Conservation (phyloP, 2,888 invertebrate species). For the Acanthosepion pharaonis region DNA sequence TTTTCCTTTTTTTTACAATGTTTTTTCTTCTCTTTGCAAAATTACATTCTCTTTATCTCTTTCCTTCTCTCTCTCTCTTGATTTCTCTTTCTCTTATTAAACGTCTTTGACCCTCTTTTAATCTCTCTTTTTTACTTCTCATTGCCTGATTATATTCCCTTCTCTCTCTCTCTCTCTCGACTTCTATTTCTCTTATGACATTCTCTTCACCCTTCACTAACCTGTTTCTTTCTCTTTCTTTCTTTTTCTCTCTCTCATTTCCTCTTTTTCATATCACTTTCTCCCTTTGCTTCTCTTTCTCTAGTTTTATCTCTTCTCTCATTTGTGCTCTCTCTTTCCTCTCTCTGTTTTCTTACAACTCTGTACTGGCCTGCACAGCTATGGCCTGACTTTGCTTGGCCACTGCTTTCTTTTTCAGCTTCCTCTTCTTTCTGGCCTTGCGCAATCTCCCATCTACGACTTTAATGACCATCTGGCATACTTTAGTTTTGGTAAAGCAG, state of each 20-base stretch:
- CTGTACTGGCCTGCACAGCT: not conserved
- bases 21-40: not conserved
- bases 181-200: no score
- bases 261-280: not conserved
- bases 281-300: no score
- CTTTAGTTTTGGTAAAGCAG: slow-evolving; percentile 16
- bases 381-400: slow-evolving; percentile 33
- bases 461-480: slow-evolving; percentile 33
- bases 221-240: not conserved
- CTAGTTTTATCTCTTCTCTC: no score
- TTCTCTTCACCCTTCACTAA: not conserved
- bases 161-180: not conserved
- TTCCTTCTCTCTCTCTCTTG: not conserved
- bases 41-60: not conserved
- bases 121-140: not conserved
- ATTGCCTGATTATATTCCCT: not conserved
- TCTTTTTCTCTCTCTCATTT: not conserved
- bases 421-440: slow-evolving; percentile 12
- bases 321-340: no score
- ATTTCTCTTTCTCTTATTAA: not conserved
- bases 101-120: not conserved
- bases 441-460: not conserved
- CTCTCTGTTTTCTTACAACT: not conserved
- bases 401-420: slow-evolving; percentile 33
- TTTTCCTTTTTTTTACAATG: not conserved